A percentile compares a stretch with the other conserved stretches of the same genome.
Conservation (phyloP, 2,113 vertebrate species). For the Colaptes auratus region DNA sequence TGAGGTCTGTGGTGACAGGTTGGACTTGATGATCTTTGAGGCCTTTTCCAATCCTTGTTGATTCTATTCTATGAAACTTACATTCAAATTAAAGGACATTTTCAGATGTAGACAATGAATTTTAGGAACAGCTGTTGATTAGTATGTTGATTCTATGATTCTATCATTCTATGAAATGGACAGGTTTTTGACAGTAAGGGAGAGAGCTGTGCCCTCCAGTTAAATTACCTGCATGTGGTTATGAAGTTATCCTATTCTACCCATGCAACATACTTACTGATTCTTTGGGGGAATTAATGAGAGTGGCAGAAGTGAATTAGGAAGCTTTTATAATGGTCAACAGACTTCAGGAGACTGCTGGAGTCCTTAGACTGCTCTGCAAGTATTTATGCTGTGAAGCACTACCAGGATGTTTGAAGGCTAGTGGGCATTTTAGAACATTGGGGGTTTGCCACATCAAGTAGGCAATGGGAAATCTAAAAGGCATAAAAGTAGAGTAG, state of each 20-base stretch:
- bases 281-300: neutral
- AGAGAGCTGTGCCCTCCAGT: neutral
- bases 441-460: neutral
- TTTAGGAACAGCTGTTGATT: too few relatives aligned
- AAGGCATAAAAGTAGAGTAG: neutral
- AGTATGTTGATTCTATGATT: too few relatives aligned
- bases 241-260: neutral
- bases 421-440: neutral
- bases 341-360: neutral
- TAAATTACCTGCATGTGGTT: conserved; percentile 8
- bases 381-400: neutral
- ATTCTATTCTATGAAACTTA: neutral
- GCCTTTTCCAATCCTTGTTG: too few relatives aligned
- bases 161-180: neutral
- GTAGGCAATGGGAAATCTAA: neutral
- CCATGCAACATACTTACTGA: neutral
- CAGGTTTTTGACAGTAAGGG: neutral
- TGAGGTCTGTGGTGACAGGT: too few relatives aligned
- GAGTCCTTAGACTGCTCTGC: neutral
- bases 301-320: conserved; percentile 3
- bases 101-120: too few relatives aligned
- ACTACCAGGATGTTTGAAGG: neutral
- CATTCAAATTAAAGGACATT: too few relatives aligned
- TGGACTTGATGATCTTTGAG: too few relatives aligned
- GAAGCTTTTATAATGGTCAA: neutral